Percentiles rank a stretch among this genome's conserved stretches.
phyloP scores from a whole-genome alignment of 1,140 invertebrate species.

The Eciton burchellii region DNA sequence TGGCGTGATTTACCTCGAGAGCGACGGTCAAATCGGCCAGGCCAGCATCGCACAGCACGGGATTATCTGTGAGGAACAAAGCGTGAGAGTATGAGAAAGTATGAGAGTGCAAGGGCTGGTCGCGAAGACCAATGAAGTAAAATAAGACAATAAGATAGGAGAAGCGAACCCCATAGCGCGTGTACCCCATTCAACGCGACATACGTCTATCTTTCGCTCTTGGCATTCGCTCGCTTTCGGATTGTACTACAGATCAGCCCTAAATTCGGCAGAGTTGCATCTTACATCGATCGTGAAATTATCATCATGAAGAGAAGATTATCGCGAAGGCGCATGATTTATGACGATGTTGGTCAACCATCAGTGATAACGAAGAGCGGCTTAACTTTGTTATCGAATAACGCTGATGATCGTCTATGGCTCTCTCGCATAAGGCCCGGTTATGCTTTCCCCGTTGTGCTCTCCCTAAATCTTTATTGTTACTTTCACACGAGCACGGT shows the following conservation, averaged over 20 bases:
- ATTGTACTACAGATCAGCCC: neutral
- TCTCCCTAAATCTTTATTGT: too few relatives aligned
- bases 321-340: constrained; percentile 28
- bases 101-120: constrained; percentile 4
- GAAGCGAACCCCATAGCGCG: neutral
- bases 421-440: too few relatives aligned
- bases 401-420: too few relatives aligned
- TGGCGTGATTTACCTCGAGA: constrained; percentile 89
- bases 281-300: constrained; percentile 30
- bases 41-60: constrained; percentile 90
- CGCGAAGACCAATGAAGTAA: neutral
- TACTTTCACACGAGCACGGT: neutral
- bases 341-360: constrained; percentile 25
- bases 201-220: neutral
- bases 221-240: neutral
- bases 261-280: constrained; percentile 29
- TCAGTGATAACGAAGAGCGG: constrained; percentile 31
- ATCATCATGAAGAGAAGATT: constrained; percentile 42
- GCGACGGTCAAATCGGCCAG: constrained; percentile 89
- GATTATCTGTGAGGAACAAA: constrained; percentile 88
- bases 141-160: constrained; percentile 28
- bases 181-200: neutral
- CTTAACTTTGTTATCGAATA: neutral
- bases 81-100: too few relatives aligned
- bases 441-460: too few relatives aligned